phyloP scores from a whole-genome alignment of 1,140 invertebrate genomes.

The Pteromalus puparum region DNA sequence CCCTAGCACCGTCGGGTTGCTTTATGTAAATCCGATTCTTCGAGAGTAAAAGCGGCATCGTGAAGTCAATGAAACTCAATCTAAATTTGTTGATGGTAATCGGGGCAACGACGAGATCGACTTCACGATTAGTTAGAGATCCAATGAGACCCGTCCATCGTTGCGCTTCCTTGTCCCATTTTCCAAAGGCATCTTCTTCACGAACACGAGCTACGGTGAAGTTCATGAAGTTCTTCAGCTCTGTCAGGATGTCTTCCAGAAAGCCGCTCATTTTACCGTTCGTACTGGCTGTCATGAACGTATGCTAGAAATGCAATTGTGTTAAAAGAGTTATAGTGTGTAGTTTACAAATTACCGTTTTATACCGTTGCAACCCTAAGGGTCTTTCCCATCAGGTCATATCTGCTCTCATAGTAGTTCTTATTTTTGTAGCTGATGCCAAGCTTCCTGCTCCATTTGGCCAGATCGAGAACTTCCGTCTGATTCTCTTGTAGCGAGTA shows the following conservation, averaged over 20 bases:
- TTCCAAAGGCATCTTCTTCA: conserved; percentile 30
- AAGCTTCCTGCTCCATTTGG: not conserved
- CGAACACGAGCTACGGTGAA: conserved; percentile 34
- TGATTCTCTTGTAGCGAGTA: conserved; percentile 54
- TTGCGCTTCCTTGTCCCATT: not conserved
- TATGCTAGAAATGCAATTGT: not conserved
- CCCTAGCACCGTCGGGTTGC: conserved; percentile 43
- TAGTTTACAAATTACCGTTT: not conserved
- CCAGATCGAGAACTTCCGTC: conserved; percentile 19
- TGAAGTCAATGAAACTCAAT: conserved; percentile 59
- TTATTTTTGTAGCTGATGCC: not conserved
- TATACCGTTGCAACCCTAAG: conserved; percentile 21
- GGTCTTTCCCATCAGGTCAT: conserved; percentile 1
- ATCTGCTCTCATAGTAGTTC: conserved; percentile 22
- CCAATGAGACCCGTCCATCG: conserved; percentile 57
- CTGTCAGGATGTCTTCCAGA: conserved; percentile 43
- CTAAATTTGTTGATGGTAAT: conserved; percentile 59
- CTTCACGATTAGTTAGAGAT: conserved; percentile 38
- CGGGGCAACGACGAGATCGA: conserved; percentile 49
- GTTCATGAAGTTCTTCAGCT: conserved; percentile 47
- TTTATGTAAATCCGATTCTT: conserved; percentile 53
- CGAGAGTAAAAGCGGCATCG: conserved; percentile 56
- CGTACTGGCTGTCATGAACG: not conserved
- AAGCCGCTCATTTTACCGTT: conserved; percentile 37
- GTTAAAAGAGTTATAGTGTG: no score